Conservation (phyloP, 2,113 vertebrate genomes). For the Pedetes capensis region DNA sequence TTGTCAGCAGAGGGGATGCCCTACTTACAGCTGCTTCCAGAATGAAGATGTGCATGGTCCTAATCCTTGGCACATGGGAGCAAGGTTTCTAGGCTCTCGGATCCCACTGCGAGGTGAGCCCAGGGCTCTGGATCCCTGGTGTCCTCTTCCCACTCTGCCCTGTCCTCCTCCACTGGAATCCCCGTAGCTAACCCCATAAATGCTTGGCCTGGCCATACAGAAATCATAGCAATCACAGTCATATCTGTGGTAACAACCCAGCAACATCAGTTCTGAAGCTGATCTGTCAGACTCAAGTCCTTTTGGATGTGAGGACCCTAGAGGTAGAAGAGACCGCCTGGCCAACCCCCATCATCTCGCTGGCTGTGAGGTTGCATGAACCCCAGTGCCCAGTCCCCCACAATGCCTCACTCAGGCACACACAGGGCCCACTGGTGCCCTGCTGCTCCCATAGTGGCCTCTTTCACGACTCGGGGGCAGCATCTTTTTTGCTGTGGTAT, state of each 20-base stretch:
- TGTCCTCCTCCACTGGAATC: not conserved
- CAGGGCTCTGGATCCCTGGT: not conserved
- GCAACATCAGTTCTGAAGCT: not conserved
- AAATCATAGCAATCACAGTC: not conserved
- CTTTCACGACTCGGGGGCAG: not conserved
- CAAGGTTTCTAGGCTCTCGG: not conserved
- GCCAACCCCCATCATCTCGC: not conserved
- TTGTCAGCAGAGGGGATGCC: not conserved
- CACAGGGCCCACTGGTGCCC: rapidly evolving
- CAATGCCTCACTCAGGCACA: rapidly evolving
- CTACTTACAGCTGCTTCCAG: not conserved
- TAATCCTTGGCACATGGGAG: not conserved
- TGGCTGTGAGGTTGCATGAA: rapidly evolving
- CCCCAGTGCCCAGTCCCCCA: not conserved
- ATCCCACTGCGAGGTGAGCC: not conserved
- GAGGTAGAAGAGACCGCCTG: not conserved
- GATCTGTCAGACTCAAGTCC: not conserved
- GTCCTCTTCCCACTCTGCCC: too few species aligned
- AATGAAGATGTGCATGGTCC: not conserved
- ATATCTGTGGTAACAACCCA: not conserved
- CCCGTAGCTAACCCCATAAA: not conserved
- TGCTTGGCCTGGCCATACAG: not conserved
- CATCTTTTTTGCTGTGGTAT: not conserved
- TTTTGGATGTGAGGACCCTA: not conserved
- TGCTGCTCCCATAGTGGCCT: rapidly evolving